phyloP scores from a whole-genome alignment of 2,797 vertebrate genomes.

The Telmatherina bonti region DNA sequence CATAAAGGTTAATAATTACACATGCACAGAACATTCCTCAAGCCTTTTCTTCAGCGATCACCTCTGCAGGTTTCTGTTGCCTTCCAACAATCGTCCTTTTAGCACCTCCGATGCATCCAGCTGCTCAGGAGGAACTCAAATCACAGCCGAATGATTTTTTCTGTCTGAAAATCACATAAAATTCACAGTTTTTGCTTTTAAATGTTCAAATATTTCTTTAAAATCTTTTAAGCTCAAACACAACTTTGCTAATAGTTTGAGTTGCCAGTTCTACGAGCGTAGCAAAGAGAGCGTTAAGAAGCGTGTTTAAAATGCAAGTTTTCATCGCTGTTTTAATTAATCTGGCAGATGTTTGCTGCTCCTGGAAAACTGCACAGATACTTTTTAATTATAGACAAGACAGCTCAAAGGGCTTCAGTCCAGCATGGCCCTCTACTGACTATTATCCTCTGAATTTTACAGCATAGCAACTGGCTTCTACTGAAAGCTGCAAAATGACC shows the following conservation, averaged over 20 bases:
- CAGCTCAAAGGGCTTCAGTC: neutral
- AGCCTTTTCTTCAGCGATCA: neutral
- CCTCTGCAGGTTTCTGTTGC: constrained; percentile 9
- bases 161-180: constrained; percentile 11
- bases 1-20: too few relatives aligned
- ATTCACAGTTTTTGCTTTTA: neutral
- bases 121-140: constrained; percentile 17
- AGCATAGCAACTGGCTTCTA: neutral
- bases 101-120: constrained; percentile 45
- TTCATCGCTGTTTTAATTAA: constrained; percentile 40
- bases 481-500: constrained; percentile 4
- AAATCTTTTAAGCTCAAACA: neutral
- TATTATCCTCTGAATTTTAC: neutral
- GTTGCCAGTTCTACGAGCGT: constrained; percentile 6
- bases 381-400: neutral
- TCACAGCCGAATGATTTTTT: constrained; percentile 28
- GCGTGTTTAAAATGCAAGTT: constrained; percentile 31
- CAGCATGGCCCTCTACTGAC: neutral
- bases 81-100: constrained; percentile 24
- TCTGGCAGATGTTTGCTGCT: constrained; percentile 11
- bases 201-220: neutral
- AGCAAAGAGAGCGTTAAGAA: neutral
- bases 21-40: neutral
- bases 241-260: too few relatives aligned
- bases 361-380: constrained; percentile 1